Evolutionary conservation across 2,113 vertebrate genomes (phyloP).

Genomic region (Pachycephala philippinensis): DNA sequence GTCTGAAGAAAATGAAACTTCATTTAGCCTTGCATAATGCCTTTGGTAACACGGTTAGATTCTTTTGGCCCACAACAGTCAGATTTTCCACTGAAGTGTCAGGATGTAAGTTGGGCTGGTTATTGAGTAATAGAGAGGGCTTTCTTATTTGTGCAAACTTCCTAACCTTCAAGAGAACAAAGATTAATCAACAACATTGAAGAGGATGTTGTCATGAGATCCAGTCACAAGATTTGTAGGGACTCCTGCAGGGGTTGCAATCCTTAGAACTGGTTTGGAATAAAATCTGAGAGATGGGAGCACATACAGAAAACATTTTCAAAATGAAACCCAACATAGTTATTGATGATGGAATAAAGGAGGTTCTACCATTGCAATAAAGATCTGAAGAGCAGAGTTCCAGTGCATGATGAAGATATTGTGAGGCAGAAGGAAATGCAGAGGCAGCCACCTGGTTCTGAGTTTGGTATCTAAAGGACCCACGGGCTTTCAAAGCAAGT

Average conservation of each 20-base stretch:
- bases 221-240: constrained; percentile 35
- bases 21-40: constrained; percentile 47
- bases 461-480: not conserved
- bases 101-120: constrained; percentile 14
- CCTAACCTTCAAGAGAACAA: constrained; percentile 52
- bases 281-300: not conserved
- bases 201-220: constrained; percentile 32
- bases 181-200: constrained; percentile 53
- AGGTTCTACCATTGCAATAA: not conserved
- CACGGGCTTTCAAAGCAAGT: not conserved
- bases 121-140: constrained; percentile 46
- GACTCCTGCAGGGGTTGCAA: constrained; percentile 25
- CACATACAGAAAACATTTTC: not conserved
- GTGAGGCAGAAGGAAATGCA: not conserved
- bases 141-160: constrained; percentile 30
- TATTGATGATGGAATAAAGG: not conserved
- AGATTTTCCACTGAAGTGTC: constrained; percentile 55
- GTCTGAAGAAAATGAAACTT: constrained; percentile 51
- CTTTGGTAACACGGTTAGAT: constrained; percentile 56
- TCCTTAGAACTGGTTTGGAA: constrained; percentile 16
- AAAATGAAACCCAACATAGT: not conserved
- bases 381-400: not conserved
- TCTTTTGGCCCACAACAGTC: constrained; percentile 24
- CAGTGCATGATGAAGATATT: not conserved
- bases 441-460: not conserved